Percentiles rank a stretch among this genome's conserved stretches.
Evolutionary conservation across 1,140 invertebrate genomes (phyloP).

Genomic region (Diprion similis): DNA sequence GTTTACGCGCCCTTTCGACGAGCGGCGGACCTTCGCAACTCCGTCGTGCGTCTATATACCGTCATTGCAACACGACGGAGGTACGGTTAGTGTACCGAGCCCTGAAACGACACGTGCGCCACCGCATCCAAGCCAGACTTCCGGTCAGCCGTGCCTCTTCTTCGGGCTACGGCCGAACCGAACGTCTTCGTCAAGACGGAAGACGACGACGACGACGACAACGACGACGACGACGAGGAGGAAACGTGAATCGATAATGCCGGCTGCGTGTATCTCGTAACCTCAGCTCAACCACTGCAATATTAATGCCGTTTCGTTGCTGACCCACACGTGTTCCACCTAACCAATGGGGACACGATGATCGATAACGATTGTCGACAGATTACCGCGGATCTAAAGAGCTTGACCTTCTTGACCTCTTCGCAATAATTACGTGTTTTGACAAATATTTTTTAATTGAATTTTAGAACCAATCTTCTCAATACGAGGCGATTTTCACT

Average conservation of each 20-base stretch:
- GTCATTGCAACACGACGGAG: background rate
- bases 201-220: too few species aligned
- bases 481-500: too few species aligned
- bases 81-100: background rate
- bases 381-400: background rate
- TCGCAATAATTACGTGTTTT: too few species aligned
- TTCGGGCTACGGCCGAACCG: background rate
- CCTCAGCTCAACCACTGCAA: background rate
- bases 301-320: background rate
- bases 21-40: background rate
- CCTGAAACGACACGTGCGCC: background rate
- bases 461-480: too few species aligned
- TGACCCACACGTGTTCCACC: background rate
- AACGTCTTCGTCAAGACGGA: background rate
- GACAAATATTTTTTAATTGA: too few species aligned
- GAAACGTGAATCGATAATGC: conserved; percentile 2
- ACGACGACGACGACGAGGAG: too few species aligned
- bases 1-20: background rate
- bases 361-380: background rate
- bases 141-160: conserved; percentile 4
- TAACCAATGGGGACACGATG: background rate
- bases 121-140: conserved; percentile 1
- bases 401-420: too few species aligned
- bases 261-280: conserved; percentile 2
- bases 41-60: background rate